Evolutionary conservation across 2,888 invertebrate species (phyloP).

Genomic region (Polymixis flavicincta): DNA sequence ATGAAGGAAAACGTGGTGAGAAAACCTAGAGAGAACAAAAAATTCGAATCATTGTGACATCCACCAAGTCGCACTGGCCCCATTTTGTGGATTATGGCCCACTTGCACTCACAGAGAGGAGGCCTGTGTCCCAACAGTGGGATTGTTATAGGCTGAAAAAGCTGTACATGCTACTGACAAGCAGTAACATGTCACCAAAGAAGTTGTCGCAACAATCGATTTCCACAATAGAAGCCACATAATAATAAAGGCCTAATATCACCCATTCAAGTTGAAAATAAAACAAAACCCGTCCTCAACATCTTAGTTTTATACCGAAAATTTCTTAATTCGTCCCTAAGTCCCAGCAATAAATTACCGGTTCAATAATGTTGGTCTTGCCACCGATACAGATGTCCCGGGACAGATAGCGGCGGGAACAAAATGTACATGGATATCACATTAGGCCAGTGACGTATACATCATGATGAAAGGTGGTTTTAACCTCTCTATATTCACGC

Average conservation of each 20-base stretch:
- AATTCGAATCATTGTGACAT: not conserved
- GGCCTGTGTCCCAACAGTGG: not conserved
- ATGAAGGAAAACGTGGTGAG: not conserved
- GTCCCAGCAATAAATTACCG: constrained; percentile 86
- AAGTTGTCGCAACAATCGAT: constrained; percentile 6
- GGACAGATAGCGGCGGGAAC: constrained; percentile 85
- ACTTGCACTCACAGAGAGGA: not conserved
- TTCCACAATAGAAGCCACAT: constrained; percentile 14
- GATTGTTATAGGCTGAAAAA: not conserved
- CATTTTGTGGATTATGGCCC: not conserved
- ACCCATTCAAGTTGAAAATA: constrained; percentile 40
- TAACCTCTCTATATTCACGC: constrained; percentile 66
- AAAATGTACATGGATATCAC: constrained; percentile 89
- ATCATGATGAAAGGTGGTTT: constrained; percentile 68
- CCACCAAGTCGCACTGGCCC: not conserved
- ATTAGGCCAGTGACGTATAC: constrained; percentile 81
- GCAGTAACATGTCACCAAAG: not conserved
- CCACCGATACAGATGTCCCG: constrained; percentile 89
- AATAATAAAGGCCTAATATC: constrained; percentile 34
- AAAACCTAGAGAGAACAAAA: not conserved
- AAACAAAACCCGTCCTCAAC: constrained; percentile 38
- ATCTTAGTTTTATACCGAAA: constrained; percentile 74
- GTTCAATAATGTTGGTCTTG: constrained; percentile 86
- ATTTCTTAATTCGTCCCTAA: constrained; percentile 79
- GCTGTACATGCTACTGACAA: not conserved